A percentile compares a stretch with the other conserved stretches of the same genome.
Evolutionary conservation across 2,888 invertebrate species (phyloP).

Genomic region (Torymus aiolomorphi): DNA sequence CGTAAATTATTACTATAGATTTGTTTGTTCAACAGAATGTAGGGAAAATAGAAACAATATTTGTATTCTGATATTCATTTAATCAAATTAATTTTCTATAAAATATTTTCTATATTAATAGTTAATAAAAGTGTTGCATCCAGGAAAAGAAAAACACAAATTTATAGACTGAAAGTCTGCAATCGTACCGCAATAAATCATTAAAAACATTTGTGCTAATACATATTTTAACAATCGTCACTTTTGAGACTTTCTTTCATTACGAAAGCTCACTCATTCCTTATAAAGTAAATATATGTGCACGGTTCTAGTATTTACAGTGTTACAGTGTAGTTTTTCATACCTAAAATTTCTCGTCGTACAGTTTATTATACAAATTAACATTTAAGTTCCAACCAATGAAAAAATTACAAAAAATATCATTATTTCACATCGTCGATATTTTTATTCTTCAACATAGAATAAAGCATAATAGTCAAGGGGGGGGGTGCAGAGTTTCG

Average conservation of each 20-base stretch:
- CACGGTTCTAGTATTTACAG: constrained; percentile 52
- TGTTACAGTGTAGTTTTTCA: constrained; percentile 22
- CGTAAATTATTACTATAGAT: too few species aligned
- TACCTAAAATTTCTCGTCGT: constrained; percentile 3
- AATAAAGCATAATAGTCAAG: not conserved
- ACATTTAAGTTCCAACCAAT: not conserved
- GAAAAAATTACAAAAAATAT: constrained; percentile 3
- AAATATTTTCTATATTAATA: constrained; percentile 48
- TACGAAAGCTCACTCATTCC: constrained; percentile 28
- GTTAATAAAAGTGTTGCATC: constrained; percentile 40
- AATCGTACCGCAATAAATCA: constrained; percentile 43
- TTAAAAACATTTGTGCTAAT: constrained; percentile 37
- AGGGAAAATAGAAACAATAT: constrained; percentile 9
- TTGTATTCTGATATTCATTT: constrained; percentile 44
- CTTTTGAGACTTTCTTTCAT: constrained; percentile 39
- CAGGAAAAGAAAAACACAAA: constrained; percentile 29
- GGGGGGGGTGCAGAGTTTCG: too few species aligned
- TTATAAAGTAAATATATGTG: constrained; percentile 43
- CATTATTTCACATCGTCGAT: not conserved
- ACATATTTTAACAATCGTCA: constrained; percentile 37
- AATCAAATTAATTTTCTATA: constrained; percentile 52
- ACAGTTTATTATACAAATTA: constrained; percentile 40
- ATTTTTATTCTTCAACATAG: not conserved
- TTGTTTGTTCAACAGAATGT: too few species aligned
- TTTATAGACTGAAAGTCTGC: constrained; percentile 48